A percentile compares a stretch with the other conserved stretches of the same genome.
Conservation (phyloP, 2,113 vertebrate genomes). For the Fregetta grallaria region DNA sequence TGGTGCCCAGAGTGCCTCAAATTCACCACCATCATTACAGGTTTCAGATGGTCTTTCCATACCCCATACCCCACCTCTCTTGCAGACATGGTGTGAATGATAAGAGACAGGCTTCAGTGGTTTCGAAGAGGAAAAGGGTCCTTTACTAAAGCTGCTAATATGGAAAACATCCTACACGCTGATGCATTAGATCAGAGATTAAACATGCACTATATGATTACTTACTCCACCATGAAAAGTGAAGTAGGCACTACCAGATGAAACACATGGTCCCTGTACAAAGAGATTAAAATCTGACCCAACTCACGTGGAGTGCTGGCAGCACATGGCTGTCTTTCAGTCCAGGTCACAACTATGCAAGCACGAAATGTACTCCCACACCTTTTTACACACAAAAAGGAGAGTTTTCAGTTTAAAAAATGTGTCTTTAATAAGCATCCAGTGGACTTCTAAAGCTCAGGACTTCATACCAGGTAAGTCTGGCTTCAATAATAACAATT, state of each 20-base stretch:
- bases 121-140: background rate
- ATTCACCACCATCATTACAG: background rate
- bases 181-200: constrained; percentile 7
- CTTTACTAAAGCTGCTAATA: background rate
- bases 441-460: background rate
- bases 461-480: background rate
- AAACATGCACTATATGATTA: background rate
- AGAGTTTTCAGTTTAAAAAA: background rate
- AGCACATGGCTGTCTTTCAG: background rate
- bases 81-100: background rate
- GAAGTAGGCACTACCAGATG: background rate
- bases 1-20: background rate
- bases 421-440: background rate
- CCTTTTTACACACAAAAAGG: background rate
- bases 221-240: background rate
- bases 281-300: constrained; percentile 36
- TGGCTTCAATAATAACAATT: background rate
- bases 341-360: background rate
- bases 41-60: background rate
- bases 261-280: background rate
- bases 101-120: background rate
- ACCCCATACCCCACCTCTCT: background rate
- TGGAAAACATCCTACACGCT: background rate
- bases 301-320: background rate
- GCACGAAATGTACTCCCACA: background rate